A percentile compares a stretch with the other conserved stretches of the same genome.
Evolutionary conservation across 2,888 invertebrate species (phyloP).

Genomic region (Parasteatoda lunata): DNA sequence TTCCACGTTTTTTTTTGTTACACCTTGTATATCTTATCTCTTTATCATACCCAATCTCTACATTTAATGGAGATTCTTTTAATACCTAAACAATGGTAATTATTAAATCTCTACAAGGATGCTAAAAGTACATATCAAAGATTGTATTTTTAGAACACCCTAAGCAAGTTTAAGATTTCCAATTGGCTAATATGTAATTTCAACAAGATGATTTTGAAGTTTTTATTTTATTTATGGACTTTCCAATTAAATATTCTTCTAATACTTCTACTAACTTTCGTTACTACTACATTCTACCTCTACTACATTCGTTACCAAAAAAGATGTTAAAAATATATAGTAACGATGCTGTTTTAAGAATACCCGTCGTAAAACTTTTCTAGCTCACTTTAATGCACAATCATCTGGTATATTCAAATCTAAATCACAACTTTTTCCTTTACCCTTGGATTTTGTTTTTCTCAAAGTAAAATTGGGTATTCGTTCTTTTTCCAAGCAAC

Average conservation of each 20-base stretch:
- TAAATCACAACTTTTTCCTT: conserved; percentile 39
- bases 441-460: conserved; percentile 54
- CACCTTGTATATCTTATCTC: too few relatives aligned
- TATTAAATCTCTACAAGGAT: too few relatives aligned
- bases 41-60: too few relatives aligned
- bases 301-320: background rate
- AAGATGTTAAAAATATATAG: background rate
- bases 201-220: background rate
- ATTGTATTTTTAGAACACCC: too few relatives aligned
- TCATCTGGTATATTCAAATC: conserved; percentile 24
- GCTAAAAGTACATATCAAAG: too few relatives aligned
- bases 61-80: too few relatives aligned
- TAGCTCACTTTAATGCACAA: background rate
- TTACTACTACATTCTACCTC: background rate
- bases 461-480: conserved; percentile 17
- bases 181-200: too few relatives aligned
- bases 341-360: background rate
- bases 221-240: background rate
- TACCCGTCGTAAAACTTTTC: background rate
- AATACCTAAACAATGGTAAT: too few relatives aligned
- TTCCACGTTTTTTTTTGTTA: too few relatives aligned
- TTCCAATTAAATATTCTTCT: background rate
- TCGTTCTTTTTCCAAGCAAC: conserved; percentile 1
- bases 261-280: background rate
- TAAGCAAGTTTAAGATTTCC: too few relatives aligned